These are phyloP conservation scores for Forbesichthys papilliferus DNA, from an alignment of 2,113 vertebrate species.

Conservation along the genomic window DNA sequence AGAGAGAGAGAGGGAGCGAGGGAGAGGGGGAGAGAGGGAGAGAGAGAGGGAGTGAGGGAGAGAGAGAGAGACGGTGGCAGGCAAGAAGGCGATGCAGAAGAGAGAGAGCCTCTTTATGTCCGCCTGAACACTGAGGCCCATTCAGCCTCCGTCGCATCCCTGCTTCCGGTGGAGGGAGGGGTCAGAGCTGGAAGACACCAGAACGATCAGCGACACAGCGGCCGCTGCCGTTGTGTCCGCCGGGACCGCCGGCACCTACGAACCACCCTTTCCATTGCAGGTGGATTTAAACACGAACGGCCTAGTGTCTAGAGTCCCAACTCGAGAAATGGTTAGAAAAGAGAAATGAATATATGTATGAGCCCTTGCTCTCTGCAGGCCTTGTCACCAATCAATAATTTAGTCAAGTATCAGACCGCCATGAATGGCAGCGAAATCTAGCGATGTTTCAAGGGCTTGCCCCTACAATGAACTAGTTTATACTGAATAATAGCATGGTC, in stretches of 20 bases:
- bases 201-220: constrained; percentile 6
- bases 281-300: constrained; percentile 16
- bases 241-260: constrained; percentile 24
- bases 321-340: constrained; percentile 19
- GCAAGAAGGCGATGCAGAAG: constrained; percentile 47
- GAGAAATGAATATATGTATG: constrained; percentile 50
- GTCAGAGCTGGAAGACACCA: constrained; percentile 39
- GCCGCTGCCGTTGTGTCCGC: neutral
- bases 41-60: neutral
- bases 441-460: constrained; percentile 24
- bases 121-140: constrained; percentile 68
- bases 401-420: constrained; percentile 37
- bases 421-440: constrained; percentile 30
- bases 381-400: constrained; percentile 51
- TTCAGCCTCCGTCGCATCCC: constrained; percentile 65
- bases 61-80: neutral
- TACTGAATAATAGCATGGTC: constrained; percentile 25
- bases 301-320: constrained; percentile 21
- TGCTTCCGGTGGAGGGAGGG: constrained; percentile 51
- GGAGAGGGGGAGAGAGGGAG: constrained; percentile 5
- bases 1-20: too few species aligned
- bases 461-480: constrained; percentile 31
- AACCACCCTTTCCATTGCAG: constrained; percentile 25
- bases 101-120: constrained; percentile 72
- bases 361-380: constrained; percentile 28